Evolutionary conservation across 2,113 vertebrate species (phyloP).

Genomic region (Mionectes macconnelli): DNA sequence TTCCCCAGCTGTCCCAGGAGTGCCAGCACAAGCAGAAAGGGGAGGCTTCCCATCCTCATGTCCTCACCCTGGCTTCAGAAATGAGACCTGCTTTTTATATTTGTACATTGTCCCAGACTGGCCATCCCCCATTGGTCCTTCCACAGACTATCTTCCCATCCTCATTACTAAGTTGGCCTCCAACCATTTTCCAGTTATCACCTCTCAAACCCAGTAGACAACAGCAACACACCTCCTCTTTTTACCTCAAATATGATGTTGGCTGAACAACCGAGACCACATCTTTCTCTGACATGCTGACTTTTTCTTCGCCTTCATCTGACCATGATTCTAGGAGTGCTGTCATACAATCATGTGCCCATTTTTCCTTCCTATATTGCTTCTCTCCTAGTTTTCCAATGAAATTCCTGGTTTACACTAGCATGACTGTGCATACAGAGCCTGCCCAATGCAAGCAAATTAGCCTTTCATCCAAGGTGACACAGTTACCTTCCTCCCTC

Average conservation of each 20-base stretch:
- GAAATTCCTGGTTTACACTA: background rate
- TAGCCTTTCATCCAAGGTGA: background rate
- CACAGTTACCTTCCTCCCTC: background rate
- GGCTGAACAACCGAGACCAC: background rate
- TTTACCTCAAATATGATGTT: fast-evolving
- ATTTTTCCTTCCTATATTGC: background rate
- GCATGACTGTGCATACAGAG: background rate
- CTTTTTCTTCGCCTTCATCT: background rate
- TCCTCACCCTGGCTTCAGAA: background rate
- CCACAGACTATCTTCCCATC: background rate
- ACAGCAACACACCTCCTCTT: background rate
- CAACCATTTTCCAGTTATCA: background rate
- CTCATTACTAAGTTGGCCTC: background rate
- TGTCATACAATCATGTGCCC: background rate
- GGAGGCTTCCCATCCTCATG: background rate
- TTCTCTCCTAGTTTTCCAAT: background rate
- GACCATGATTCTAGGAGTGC: background rate
- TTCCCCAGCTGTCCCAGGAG: background rate
- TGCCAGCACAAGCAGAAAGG: background rate
- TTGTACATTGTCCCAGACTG: background rate
- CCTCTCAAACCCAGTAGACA: background rate
- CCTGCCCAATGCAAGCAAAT: background rate
- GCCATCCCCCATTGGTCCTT: background rate
- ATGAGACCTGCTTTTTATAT: background rate
- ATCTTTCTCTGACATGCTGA: background rate